Percentiles rank a stretch among this genome's conserved stretches.
These are phyloP conservation scores for Hypena proboscidalis DNA, from an alignment of 2,888 invertebrate species.

Conservation along the genomic window DNA sequence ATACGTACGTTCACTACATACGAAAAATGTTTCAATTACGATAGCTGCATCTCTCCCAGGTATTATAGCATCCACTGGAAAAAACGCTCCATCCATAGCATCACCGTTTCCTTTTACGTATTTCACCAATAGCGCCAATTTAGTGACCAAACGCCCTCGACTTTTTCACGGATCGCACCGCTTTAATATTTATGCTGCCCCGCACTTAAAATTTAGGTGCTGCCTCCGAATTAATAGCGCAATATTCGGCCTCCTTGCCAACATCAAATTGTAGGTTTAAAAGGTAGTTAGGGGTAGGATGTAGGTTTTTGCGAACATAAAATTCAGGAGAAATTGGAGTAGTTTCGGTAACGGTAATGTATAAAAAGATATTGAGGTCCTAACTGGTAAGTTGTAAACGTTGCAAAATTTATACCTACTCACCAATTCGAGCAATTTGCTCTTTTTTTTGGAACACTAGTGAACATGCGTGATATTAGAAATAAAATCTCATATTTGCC, in stretches of 20 bases:
- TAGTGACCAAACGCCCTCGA: slow-evolving; percentile 42
- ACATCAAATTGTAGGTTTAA: slow-evolving; percentile 28
- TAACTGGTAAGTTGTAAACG: too few relatives aligned
- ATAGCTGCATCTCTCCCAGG: too few relatives aligned
- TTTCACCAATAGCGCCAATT: slow-evolving; percentile 53
- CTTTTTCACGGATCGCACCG: slow-evolving; percentile 37
- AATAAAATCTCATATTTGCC: too few relatives aligned
- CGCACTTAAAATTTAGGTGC: slow-evolving; percentile 43
- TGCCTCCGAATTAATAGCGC: slow-evolving; percentile 36
- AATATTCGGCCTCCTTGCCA: slow-evolving; percentile 32
- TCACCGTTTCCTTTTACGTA: slow-evolving; percentile 44
- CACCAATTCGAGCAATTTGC: too few relatives aligned
- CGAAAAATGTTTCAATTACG: too few relatives aligned
- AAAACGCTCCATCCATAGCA: slow-evolving; percentile 17
- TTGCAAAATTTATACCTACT: too few relatives aligned
- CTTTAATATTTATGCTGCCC: slow-evolving; percentile 46
- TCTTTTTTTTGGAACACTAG: too few relatives aligned
- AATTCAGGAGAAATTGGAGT: too few relatives aligned
- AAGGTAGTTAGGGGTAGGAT: not conserved
- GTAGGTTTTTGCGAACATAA: not conserved
- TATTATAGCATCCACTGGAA: slow-evolving; percentile 29
- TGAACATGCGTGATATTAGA: too few relatives aligned
- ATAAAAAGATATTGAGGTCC: too few relatives aligned
- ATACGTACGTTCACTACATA: too few relatives aligned
- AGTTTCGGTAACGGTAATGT: too few relatives aligned